Percentiles rank a stretch among this genome's conserved stretches.
Conservation (phyloP, 2,888 invertebrate genomes). For the Aricia artaxerxes region DNA sequence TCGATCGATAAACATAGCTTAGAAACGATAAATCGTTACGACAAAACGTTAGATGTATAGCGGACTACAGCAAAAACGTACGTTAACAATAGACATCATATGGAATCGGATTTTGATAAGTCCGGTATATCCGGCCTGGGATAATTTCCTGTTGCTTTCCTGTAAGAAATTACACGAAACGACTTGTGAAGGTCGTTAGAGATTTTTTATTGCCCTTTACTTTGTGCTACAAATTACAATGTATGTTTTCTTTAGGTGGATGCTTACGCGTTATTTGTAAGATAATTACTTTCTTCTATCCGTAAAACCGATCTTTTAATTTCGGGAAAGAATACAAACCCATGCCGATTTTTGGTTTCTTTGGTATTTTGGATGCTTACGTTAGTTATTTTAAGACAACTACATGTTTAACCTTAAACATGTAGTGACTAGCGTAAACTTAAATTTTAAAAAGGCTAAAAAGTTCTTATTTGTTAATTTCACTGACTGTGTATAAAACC, state of each 20-base stretch:
- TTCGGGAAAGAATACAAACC: no score
- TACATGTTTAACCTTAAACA: no score
- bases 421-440: no score
- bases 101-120: background rate
- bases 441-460: no score
- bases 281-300: background rate
- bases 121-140: background rate
- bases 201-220: constrained; percentile 23
- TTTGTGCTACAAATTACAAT: background rate
- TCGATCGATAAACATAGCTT: background rate
- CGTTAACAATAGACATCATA: constrained; percentile 14
- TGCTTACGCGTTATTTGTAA: background rate
- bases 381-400: no score
- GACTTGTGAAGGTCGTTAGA: constrained; percentile 20
- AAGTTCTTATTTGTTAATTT: no score
- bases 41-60: background rate
- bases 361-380: no score
- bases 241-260: background rate
- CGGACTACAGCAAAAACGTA: background rate
- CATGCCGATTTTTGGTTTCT: no score
- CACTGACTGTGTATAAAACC: no score
- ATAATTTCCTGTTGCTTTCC: constrained; percentile 25
- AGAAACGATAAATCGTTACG: background rate
- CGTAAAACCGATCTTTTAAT: no score
- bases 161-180: constrained; percentile 22